Conservation (phyloP, 1,140 invertebrate species). For the Habropoda laboriosa region DNA sequence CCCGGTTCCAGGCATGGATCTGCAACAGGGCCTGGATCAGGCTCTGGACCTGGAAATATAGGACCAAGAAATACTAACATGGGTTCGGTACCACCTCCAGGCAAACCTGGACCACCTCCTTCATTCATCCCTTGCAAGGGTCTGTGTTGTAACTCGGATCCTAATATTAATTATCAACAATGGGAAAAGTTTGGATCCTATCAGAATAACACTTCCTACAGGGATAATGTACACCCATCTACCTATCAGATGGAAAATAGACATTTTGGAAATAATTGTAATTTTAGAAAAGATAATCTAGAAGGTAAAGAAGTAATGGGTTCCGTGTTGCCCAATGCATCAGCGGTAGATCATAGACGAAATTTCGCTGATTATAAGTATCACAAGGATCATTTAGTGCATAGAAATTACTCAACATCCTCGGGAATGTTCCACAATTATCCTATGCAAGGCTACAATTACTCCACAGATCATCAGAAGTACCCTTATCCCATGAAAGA, state of each 20-base stretch:
- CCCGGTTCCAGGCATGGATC: conserved; percentile 17
- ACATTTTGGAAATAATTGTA: conserved; percentile 68
- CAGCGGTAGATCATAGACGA: conserved; percentile 68
- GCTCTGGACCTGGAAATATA: conserved; percentile 31
- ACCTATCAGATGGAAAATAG: conserved; percentile 67
- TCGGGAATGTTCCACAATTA: conserved; percentile 72
- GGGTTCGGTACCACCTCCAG: conserved; percentile 54
- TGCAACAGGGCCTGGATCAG: background rate
- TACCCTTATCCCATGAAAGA: conserved; percentile 74
- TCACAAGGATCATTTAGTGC: conserved; percentile 68
- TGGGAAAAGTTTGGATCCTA: conserved; percentile 77
- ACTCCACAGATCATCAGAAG: conserved; percentile 74
- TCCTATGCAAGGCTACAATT: conserved; percentile 74
- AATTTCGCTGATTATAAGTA: conserved; percentile 75
- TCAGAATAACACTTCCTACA: conserved; percentile 68
- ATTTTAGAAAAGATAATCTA: conserved; percentile 72
- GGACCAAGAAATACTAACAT: conserved; percentile 57
- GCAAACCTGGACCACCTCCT: conserved; percentile 57
- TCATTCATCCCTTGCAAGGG: conserved; percentile 75
- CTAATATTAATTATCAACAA: conserved; percentile 70
- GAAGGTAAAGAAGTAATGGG: conserved; percentile 65
- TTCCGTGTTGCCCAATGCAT: conserved; percentile 24
- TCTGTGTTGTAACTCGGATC: conserved; percentile 74
- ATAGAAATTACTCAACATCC: conserved; percentile 69
- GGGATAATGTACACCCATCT: conserved; percentile 72